Evolutionary conservation across 2,888 invertebrate species (phyloP), one percentile per base, ranked within the genome.

Genomic region (Miltochrista miniata): DNA sequence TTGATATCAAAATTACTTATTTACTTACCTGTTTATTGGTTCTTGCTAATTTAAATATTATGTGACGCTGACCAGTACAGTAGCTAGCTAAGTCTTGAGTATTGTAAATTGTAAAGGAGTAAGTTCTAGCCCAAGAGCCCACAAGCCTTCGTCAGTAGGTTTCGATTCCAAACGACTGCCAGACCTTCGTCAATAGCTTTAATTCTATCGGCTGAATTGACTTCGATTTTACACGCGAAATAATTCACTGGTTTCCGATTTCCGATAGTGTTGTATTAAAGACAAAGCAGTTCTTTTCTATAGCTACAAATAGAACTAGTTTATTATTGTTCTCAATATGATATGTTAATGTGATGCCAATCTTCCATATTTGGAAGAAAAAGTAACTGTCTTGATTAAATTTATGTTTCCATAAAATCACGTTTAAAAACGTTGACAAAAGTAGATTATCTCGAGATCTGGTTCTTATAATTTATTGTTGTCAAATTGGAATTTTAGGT

Each of bases 301-400:
- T 24, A 5, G 5, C 18, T 24, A 24, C 34, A 9, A 48, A 44
- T 51, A 12, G 51, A 60, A 60, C 57, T 48, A 49, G 64, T 68
- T 67, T 53, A 11, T 5, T 2, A 24, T 37, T 7, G 34, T 51
- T 67, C 54, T 64, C 50, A 65, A 59, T 65, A 68, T 40, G 35
- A 38, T 64, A 59, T 56, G 66, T 40, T 65, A 59, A 65, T 59
- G 40, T 51, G 11, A 35, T 43, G 14, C 48, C 18, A 50, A 48
- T 41, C 44, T 43, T 50, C 51, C 49, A 45, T 52, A 48, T 59
- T 57, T 54, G 13, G 30, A 48, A 57, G 54, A 40, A 53, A 59
- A 68, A 53, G 58, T 60, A 50, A 62, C 51, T 34, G 45, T 40
- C 36, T 51, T 36, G 41, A 39, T 33, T 55, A 30, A 36, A 51